Base-by-base conservation (phyloP, 2,797 vertebrate genomes). In the Notolabrus celidotus region DNA sequence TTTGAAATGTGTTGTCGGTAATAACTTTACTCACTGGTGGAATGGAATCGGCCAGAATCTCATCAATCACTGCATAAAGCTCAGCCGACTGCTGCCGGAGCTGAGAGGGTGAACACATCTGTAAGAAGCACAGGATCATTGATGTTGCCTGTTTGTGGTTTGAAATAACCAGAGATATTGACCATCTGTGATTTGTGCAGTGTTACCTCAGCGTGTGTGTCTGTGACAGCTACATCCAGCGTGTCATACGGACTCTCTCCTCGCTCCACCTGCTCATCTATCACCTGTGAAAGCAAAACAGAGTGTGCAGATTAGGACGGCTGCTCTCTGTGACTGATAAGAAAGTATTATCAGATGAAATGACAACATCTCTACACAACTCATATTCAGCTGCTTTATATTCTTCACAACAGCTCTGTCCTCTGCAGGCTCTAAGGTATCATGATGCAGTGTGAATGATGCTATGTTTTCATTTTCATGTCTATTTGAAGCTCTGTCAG, bases 41-140 rank as follows among this genome's bases (percentile, higher is more conserved):
- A 82, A 90, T 72, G 0, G 96, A 93, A 58, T 95, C 92, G 77
- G 95, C 95, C 74, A 99, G 80, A 71, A 97, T 94, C 87, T 98
- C 93, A 88, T 99, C 96, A 83, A 99, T 99, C 49, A 91, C 94
- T 27, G 97, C 95, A 66, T 96, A 99, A 36, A 99, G 88, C 76
- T 98, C 97, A 84, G 96, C 95, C 2, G 97, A 97, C 91, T 97
- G 93, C 73, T 97, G 96, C 64, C 97, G 94, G 57, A 98, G 94
- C 75, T 97, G 94, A 74, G 96, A 95, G 16, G 98, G 97, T 0
- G 94, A 97, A 82, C 93, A 96, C 88, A 97, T 95, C 98, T 99
- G 82, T 51, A 84, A 76, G 10, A 85, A 74, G 7, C 22, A 59
- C 5, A 49, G 5, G 36, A 19, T 47, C 5, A 31, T 23, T 43